Percentiles rank a stretch among this genome's conserved stretches.
Evolutionary conservation across 2,797 vertebrate species (phyloP).

Genomic region (Echeneis naucrates): DNA sequence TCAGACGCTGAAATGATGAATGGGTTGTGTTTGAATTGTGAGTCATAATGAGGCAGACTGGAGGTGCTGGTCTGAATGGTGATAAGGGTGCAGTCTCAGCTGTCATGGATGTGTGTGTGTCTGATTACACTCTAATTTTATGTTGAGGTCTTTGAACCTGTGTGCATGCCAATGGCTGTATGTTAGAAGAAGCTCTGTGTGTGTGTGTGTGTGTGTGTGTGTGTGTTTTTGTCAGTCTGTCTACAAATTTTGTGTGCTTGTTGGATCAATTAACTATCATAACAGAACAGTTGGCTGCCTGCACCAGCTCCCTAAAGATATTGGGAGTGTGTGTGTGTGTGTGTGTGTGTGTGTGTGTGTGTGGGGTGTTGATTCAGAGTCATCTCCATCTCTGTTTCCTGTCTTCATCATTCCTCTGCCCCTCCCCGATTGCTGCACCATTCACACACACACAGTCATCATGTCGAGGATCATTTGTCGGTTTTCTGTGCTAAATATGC

Average conservation of each 20-base stretch:
- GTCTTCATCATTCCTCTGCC: conserved; percentile 22
- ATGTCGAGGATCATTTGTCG: conserved; percentile 13
- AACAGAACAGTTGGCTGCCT: conserved; percentile 48
- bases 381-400: conserved; percentile 24
- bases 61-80: conserved; percentile 29
- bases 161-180: background rate
- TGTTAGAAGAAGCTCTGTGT: background rate
- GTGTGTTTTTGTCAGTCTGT: background rate
- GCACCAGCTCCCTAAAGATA: conserved; percentile 30
- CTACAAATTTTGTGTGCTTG: background rate
- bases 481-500: conserved; percentile 27
- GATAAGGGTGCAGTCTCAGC: conserved; percentile 26
- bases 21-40: conserved; percentile 30
- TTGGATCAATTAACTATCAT: conserved; percentile 53
- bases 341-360: conserved; percentile 18
- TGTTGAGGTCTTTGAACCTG: background rate
- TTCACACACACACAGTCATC: conserved; percentile 4
- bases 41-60: conserved; percentile 25
- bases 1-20: conserved; percentile 16
- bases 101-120: background rate
- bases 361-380: conserved; percentile 24
- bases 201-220: background rate
- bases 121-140: background rate
- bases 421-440: conserved; percentile 19
- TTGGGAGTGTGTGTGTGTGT: conserved; percentile 13